These are phyloP conservation scores for Hypothenemus hampei DNA, from an alignment of 1,140 invertebrate genomes.

Conservation along the genomic window DNA sequence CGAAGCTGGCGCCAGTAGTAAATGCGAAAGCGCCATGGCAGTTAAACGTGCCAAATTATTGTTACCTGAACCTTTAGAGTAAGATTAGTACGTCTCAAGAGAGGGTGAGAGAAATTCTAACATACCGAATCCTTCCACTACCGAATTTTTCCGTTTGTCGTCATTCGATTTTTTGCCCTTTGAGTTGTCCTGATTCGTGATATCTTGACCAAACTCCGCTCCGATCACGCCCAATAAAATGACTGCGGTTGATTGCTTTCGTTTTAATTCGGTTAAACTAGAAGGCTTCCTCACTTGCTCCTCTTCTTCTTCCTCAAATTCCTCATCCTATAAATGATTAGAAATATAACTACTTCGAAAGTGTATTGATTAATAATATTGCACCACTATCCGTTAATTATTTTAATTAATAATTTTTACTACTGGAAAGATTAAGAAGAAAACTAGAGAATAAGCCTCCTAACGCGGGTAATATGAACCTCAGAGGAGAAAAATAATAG, in stretches of 20 bases:
- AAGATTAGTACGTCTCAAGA: not conserved
- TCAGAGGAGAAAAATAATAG: no score
- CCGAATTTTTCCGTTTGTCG: slow-evolving; percentile 68
- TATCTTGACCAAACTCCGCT: slow-evolving; percentile 94
- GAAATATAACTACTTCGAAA: no score
- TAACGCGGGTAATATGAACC: no score
- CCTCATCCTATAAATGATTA: no score
- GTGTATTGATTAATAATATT: no score
- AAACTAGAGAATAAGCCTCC: no score
- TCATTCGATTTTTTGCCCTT: slow-evolving; percentile 52
- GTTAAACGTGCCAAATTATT: slow-evolving; percentile 87
- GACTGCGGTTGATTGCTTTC: slow-evolving; percentile 96
- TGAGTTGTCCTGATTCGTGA: slow-evolving; percentile 57
- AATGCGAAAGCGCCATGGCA: slow-evolving; percentile 88
- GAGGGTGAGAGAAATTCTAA: not conserved
- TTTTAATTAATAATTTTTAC: no score
- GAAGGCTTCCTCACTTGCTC: slow-evolving; percentile 74
- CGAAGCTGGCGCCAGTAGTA: slow-evolving; percentile 82
- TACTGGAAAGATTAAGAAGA: no score
- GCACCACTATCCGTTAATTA: no score
- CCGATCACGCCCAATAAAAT: slow-evolving; percentile 96
- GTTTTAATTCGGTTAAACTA: slow-evolving; percentile 78
- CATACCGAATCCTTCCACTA: slow-evolving; percentile 62
- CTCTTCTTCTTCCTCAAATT: slow-evolving; percentile 82
- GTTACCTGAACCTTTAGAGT: slow-evolving; percentile 78